Evolutionary conservation across 2,113 vertebrate genomes (phyloP).

Genomic region (Romanogobio albipinnatus): DNA sequence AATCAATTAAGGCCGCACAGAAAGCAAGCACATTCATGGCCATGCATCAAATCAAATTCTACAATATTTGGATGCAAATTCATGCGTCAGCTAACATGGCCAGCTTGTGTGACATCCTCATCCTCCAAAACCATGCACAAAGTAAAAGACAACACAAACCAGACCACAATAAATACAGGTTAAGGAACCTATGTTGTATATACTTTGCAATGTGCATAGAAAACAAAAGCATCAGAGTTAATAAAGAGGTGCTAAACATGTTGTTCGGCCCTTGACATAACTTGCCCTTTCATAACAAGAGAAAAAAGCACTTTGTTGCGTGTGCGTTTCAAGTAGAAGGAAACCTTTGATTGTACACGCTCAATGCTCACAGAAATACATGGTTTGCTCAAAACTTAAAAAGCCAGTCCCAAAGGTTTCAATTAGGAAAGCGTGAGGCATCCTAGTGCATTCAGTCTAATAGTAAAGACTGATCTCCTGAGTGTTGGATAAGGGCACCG

Average conservation of each 20-base stretch:
- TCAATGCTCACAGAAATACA: conserved; percentile 67
- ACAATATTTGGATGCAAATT: too few species aligned
- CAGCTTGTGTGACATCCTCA: neutral
- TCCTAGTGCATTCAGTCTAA: conserved; percentile 73
- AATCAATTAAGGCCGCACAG: too few species aligned
- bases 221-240: neutral
- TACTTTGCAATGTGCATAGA: neutral
- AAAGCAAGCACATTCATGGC: too few species aligned
- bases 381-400: conserved; percentile 64
- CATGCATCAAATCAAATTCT: too few species aligned
- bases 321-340: conserved; percentile 10
- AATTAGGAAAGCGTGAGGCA: conserved; percentile 76
- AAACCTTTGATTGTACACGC: conserved; percentile 66
- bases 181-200: neutral
- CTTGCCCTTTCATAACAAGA: conserved; percentile 57
- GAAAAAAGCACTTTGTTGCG: neutral
- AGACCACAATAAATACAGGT: neutral
- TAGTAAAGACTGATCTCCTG: conserved; percentile 73
- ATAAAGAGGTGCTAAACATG: conserved; percentile 24
- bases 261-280: conserved; percentile 21
- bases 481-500: conserved; percentile 68
- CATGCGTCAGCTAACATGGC: too few species aligned
- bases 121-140: neutral
- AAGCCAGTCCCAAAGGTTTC: conserved; percentile 77
- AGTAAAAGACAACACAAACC: neutral